Conservation (phyloP, 2,888 invertebrate genomes). For the Harmothoe impar region DNA sequence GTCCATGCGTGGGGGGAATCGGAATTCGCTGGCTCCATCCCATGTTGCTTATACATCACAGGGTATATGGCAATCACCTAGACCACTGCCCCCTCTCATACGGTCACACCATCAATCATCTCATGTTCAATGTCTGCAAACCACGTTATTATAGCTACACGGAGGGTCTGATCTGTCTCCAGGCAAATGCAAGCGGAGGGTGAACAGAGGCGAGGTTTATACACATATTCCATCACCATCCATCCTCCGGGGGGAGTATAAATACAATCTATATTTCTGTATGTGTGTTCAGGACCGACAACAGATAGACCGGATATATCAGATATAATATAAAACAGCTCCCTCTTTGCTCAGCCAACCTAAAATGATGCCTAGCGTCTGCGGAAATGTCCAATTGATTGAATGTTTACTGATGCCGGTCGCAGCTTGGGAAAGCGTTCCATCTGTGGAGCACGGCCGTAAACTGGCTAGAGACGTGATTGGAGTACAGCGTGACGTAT, state of each 20-base stretch:
- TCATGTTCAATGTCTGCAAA: neutral
- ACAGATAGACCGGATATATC: conserved; percentile 5
- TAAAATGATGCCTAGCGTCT: no score
- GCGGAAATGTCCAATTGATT: no score
- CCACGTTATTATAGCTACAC: neutral
- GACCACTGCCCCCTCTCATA: neutral
- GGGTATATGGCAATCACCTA: neutral
- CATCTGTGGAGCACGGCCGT: no score
- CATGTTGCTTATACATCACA: neutral
- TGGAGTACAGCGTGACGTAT: no score
- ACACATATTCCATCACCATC: conserved; percentile 27
- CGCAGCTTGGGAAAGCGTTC: no score
- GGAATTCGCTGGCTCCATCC: neutral
- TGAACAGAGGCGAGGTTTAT: neutral
- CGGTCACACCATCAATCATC: neutral
- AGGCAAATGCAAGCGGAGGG: neutral
- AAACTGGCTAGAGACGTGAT: no score
- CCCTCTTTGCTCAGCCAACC: no score
- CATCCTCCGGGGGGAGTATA: neutral
- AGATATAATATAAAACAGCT: neutral
- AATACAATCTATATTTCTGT: neutral
- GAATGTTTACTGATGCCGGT: no score
- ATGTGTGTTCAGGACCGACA: neutral
- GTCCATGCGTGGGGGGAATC: conserved; percentile 15
- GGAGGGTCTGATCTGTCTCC: conserved; percentile 2